Base-by-base conservation (phyloP, 2,113 vertebrate species). In the Irena cyanogastra region DNA sequence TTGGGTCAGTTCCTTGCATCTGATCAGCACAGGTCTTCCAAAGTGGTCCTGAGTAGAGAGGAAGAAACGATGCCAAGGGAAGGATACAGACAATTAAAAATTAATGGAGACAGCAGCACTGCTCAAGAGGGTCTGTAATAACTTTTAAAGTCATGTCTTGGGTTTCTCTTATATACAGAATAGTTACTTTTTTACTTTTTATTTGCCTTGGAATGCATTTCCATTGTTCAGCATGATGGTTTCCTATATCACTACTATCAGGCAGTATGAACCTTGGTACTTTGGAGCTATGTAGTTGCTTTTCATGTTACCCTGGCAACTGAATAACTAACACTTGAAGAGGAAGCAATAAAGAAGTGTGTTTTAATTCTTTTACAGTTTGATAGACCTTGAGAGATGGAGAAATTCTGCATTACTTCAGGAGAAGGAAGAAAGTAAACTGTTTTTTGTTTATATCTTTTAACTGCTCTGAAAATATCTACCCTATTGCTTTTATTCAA, bases 231-330 rank as follows among this genome's bases (percentile, higher is more conserved):
- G 89, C 72, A n/a, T 1, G 0, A n/a, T 87, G 64, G 52, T 78
- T 94, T 93, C 50, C 71, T 90, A 42, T 74, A 22, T 74, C 60
- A 16, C 39, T 96, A 24, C 37, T 68, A 60, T 77, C 83, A 74
- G 66, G 49, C 82, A 74, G 59, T 18, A 30, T 81, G 60, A 95
- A 90, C 92, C 83, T 77, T 89, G 83, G 64, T 74, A 59, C 42
- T 37, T 31, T 63, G 86, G 64, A 96, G 71, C 50, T 74, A 23
- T 70, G 86, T 65, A 78, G 92, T 63, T 90, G 76, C 64, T 92
- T 92, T 88, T 76, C 4, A 1, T 69, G 94, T 96, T 96, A 83
- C 93, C 96, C 85, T 95, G 91, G 96, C 91, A 97, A 96, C 95
- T 70, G 89, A 83, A 76, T 78, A 95, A 94, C 93, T 87, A 90